Base-by-base conservation (phyloP, 92 coral and sea anemone genomes). In the Phymanthus crucifer region DNA sequence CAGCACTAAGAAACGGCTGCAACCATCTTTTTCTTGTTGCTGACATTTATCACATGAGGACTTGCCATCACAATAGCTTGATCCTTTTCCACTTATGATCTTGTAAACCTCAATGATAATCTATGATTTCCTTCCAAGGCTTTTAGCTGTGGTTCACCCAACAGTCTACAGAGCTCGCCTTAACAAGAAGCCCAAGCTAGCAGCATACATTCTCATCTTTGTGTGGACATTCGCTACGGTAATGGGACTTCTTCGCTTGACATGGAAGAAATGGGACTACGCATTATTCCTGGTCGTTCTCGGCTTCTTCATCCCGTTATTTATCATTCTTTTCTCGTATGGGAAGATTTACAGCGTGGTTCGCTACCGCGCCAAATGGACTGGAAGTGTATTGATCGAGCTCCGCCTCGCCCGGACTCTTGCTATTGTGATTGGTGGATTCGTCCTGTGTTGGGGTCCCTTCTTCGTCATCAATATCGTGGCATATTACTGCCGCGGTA, bases 391-490 rank as follows among this genome's bases (percentile, higher is more conserved):
- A 0, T 87, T 92, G 82, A 90, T 90, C 29, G 97, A 92, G 86
- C 87, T 92, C 66, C 87, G 86, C 58, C 81, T 92, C 32, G 97
- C 97, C 66, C 84, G 97, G 75, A 92, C 94, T 34, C 93, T 92
- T 13, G 92, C 90, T 61, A 92, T 92, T 47, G 97, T 92, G 66
- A 92, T 92, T 70, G 91, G 92, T 35, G 93, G 88, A 66, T 92
- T 92, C 73, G 88, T 92, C 48, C 78, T 92, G 37, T 92, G 97
- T 87, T 92, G 97, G 97, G 97, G 92, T 26, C 97, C 97, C 16
- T 92, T 92, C 79, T 87, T 91, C 71, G 74, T 81, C 16, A 46
- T 88, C 33, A 90, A 80, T 83, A 73, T 92, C 0, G 93, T 92
- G 71, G 77, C 86, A 18, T 68, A 67, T 16, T 90, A 87, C 32